Conservation (phyloP, 2,113 vertebrate genomes). For the Abramis brama region DNA sequence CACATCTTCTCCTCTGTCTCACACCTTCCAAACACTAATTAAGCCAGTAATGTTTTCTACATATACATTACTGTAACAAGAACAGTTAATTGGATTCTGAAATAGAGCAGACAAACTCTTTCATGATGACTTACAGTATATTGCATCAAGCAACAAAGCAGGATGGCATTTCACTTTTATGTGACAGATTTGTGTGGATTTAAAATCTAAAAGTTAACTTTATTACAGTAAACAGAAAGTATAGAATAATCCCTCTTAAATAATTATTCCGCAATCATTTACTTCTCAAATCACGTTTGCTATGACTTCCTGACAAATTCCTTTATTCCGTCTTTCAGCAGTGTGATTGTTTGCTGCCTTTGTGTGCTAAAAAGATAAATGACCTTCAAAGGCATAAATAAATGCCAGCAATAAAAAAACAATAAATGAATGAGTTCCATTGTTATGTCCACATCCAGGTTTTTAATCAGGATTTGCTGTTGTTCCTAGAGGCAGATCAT, state of each 20-base stretch:
- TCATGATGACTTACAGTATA: neutral
- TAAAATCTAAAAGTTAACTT: conserved; percentile 14
- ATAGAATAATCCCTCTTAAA: conserved; percentile 5
- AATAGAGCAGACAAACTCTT: conserved; percentile 30
- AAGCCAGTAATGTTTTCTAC: conserved; percentile 37
- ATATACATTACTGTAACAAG: conserved; percentile 35
- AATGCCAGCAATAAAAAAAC: conserved; percentile 16
- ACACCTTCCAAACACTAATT: conserved; percentile 49
- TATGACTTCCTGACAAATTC: conserved; percentile 10
- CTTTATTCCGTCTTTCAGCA: conserved; percentile 22
- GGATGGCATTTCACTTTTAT: neutral
- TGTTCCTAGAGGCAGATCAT: neutral
- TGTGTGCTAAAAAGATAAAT: conserved; percentile 55
- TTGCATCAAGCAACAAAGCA: neutral
- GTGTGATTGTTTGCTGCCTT: conserved; percentile 45
- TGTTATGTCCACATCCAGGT: neutral
- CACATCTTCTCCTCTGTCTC: conserved; percentile 36
- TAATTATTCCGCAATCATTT: conserved; percentile 31
- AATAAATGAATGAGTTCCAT: neutral
- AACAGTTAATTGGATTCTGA: conserved; percentile 44
- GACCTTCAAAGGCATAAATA: conserved; percentile 36
- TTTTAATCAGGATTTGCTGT: conserved; percentile 7
- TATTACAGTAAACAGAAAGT: conserved; percentile 4
- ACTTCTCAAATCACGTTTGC: conserved; percentile 45
- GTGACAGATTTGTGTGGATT: conserved; percentile 8